Base-by-base conservation (phyloP, 2,888 invertebrate genomes). In the Netelia virgata region DNA sequence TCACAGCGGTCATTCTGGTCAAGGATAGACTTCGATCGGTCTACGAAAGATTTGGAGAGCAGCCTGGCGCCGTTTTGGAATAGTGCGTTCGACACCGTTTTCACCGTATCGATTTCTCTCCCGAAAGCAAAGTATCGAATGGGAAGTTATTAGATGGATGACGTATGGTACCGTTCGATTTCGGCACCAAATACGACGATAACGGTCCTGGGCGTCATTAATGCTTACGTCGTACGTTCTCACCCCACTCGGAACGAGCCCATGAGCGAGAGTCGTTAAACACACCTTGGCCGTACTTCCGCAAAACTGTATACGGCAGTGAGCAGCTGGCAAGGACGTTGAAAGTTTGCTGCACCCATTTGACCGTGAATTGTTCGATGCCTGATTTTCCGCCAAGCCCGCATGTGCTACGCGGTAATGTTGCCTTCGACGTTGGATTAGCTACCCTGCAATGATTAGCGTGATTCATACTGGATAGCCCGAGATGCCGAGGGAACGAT, bases 1-100 rank as follows among this genome's bases (percentile, higher is more conserved):
- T 73, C 43, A 66, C 28, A 81, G 72, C 86, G 83, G 86, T 88
- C 86, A 87, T 87, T 89, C 82, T 79, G 84, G 87, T 85, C 86
- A 86, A 84, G 70, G 81, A 83, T 68, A 79, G 84, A 74, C 85
- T 84, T 47, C 63, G 43, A 61, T 61, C 14, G 43, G 41, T 63
- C 47, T 59, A 41, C 55, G 68, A 55, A 76, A 59, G 75, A 75
- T 59, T 72, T 78, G 70, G 28, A 61, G 73, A 66, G 59, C 66
- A 57, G 70, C 77, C 69, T 18, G 10, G 23, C 43, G 23, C 50
- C 50, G 41, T 70, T 75, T 47, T 47, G 16, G 18, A 74, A 57
- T 50, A 55, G 64, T 80, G 79, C 75, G 64, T 72, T 55, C 14
- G 79, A 64, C 83, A 75, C 36, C 36, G 6, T 36, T 5, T 83